Conservation (phyloP, 2,797 vertebrate species). For the Pseudochaenichthys georgianus region DNA sequence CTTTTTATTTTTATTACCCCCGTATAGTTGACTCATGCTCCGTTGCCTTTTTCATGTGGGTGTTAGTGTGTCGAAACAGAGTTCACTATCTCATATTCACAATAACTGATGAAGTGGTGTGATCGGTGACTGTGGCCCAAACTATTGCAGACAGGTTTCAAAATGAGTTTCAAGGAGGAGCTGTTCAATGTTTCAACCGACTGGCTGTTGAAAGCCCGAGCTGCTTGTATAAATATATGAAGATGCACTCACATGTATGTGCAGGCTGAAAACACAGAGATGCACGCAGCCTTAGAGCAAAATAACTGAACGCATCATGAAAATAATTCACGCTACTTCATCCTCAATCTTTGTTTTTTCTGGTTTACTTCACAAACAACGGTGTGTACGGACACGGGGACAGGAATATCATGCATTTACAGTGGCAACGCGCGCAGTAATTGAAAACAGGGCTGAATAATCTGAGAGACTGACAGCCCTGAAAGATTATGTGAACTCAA, state of each 20-base stretch:
- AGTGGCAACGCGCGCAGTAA: constrained; percentile 74
- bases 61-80: constrained; percentile 57
- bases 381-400: constrained; percentile 10
- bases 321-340: constrained; percentile 44
- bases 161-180: constrained; percentile 70
- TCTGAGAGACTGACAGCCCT: constrained; percentile 82
- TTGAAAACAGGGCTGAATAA: constrained; percentile 86
- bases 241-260: constrained; percentile 29
- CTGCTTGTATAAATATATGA: constrained; percentile 63
- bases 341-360: constrained; percentile 48
- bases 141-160: constrained; percentile 74
- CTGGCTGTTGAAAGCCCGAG: constrained; percentile 65
- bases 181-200: constrained; percentile 75
- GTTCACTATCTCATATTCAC: constrained; percentile 69
- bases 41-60: constrained; percentile 40
- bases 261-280: constrained; percentile 6
- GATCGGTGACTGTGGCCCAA: constrained; percentile 73
- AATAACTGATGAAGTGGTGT: constrained; percentile 72
- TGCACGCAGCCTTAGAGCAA: constrained; percentile 15
- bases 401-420: constrained; percentile 72
- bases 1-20: constrained; percentile 73
- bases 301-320: constrained; percentile 39
- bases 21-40: constrained; percentile 71
- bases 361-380: constrained; percentile 43
- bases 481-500: constrained; percentile 86